phyloP scores from a whole-genome alignment of 92 coral and sea anemone species.

The Palythoa grandiflora region DNA sequence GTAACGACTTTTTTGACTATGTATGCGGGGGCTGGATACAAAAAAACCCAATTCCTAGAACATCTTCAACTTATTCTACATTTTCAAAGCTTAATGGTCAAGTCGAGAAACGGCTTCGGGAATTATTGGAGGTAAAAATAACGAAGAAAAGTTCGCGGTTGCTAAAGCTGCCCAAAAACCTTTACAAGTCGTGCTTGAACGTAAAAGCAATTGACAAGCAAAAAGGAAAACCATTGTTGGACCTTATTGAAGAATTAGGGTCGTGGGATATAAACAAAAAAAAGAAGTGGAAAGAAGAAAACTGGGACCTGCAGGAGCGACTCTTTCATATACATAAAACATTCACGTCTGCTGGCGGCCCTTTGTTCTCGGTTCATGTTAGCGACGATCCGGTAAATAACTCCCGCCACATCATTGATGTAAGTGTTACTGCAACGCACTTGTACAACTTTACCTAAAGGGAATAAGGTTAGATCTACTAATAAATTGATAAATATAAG shows the following conservation, averaged over 20 bases:
- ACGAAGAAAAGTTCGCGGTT: conserved; percentile 59
- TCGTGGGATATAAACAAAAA: conserved; percentile 77
- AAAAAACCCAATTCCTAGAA: conserved; percentile 91
- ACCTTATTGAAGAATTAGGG: conserved; percentile 81
- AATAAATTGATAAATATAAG: no score
- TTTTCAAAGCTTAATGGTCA: conserved; percentile 92
- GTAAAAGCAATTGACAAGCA: conserved; percentile 68
- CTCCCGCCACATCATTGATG: conserved; percentile 93
- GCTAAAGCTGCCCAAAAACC: conserved; percentile 72
- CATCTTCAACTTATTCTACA: conserved; percentile 93
- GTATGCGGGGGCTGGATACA: conserved; percentile 97
- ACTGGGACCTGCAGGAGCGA: conserved; percentile 76
- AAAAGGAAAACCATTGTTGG: conserved; percentile 77
- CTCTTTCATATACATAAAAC: conserved; percentile 81
- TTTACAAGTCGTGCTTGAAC: conserved; percentile 93
- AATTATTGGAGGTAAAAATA: conserved; percentile 71
- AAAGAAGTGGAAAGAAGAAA: conserved; percentile 76
- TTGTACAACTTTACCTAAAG: no score
- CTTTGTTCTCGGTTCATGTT: conserved; percentile 91
- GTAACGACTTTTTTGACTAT: conserved; percentile 86
- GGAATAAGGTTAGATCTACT: no score
- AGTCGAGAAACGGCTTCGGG: conserved; percentile 81
- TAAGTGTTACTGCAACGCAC: conserved; percentile 49
- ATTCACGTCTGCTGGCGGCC: conserved; percentile 97
- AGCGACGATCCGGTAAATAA: conserved; percentile 96